Evolutionary conservation across 2,113 vertebrate genomes (phyloP), one percentile per base, ranked within the genome.

Genomic region (Xiphophorus hellerii): DNA sequence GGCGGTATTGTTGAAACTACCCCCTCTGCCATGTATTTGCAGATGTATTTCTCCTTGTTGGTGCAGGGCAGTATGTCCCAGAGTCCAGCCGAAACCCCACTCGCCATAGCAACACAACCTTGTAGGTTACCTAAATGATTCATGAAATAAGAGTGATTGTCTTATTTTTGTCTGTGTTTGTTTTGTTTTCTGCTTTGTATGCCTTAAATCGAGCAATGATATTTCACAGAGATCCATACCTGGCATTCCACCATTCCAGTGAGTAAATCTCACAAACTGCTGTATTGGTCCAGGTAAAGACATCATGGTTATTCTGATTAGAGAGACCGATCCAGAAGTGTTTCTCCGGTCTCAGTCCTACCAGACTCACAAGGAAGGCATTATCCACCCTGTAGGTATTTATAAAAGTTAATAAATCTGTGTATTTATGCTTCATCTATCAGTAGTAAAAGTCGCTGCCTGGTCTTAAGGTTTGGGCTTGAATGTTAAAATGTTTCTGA

Each of bases 281-380:
- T 0, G 82, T 85, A 62, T 92, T 95, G 39, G 93, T 87, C 97
- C 97, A 98, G 58, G 88, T 94, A 86, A 97, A 99, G 0, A 83
- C 89, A 63, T 96, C 95, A 62, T 88, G 92, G 72, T 95, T 91
- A 64, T 91, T 93, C 65, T 87, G 62, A 79, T 98, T 96, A 5
- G 97, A 97, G 77, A 99, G 94, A 4, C 98, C 98, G 14, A 95
- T 95, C 98, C 98, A 99, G 78, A 98, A 98, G 80, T 96, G 89
- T 65, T 85, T 96, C 89, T 98, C 98, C 78, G 95, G 88, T 82
- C 94, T 95, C 66, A 95, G 54, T 25, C 97, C 98, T 86, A 97
- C 86, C 69, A 98, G 78, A 87, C 97, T 99, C 81, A 97, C 95
- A 37, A 99, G 92, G 88, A 96, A 99, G 3, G 97, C 96, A 92